A percentile compares a stretch with the other conserved stretches of the same genome.
These are phyloP conservation scores for Anoura caudifer DNA, from an alignment of 2,113 vertebrate genomes.

Conservation along the genomic window DNA sequence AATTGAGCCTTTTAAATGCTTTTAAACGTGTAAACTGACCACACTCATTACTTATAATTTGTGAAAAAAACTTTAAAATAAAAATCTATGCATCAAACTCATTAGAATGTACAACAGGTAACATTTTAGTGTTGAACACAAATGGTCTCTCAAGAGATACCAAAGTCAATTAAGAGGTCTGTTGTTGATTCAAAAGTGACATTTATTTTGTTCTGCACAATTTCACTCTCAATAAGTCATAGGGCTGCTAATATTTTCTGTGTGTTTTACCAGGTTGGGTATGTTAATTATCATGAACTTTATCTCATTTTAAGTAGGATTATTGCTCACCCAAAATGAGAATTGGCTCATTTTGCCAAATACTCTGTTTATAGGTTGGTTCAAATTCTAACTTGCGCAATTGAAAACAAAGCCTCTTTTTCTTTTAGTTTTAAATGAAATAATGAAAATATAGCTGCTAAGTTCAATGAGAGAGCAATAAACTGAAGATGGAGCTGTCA, in stretches of 20 bases:
- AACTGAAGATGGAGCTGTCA: neutral
- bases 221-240: slow-evolving; percentile 60
- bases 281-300: slow-evolving; percentile 53
- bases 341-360: slow-evolving; percentile 22
- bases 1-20: neutral
- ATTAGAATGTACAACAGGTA: slow-evolving; percentile 49
- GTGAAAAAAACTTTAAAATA: slow-evolving; percentile 7
- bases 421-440: slow-evolving; percentile 14
- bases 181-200: slow-evolving; percentile 58
- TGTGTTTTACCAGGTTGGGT: slow-evolving; percentile 55
- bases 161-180: slow-evolving; percentile 49
- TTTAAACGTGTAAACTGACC: neutral
- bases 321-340: slow-evolving; percentile 14
- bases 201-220: slow-evolving; percentile 66
- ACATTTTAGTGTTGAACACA: slow-evolving; percentile 54
- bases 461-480: neutral
- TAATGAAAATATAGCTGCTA: neutral
- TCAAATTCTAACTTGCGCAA: neutral
- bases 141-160: slow-evolving; percentile 32
- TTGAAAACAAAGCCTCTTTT: slow-evolving; percentile 32
- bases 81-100: slow-evolving; percentile 32
- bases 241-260: slow-evolving; percentile 45
- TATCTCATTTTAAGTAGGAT: slow-evolving; percentile 43
- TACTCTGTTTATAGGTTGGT: neutral
- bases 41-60: neutral